Evolutionary conservation across 1,140 invertebrate genomes (phyloP).

Genomic region (Campoletis sonorensis): DNA sequence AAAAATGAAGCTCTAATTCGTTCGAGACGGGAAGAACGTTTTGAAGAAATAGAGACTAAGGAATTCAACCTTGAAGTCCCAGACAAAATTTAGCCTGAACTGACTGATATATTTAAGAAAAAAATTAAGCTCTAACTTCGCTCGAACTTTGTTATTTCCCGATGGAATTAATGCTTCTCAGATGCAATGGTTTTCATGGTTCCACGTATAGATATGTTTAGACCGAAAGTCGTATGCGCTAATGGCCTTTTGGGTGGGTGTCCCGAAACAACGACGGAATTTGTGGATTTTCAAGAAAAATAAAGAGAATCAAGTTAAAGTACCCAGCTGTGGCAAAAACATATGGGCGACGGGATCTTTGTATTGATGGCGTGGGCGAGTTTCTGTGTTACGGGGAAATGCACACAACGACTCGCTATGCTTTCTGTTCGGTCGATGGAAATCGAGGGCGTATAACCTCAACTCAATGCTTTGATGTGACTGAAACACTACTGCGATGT

Average conservation of each 20-base stretch:
- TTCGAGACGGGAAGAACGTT: no score
- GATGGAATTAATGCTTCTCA: neutral
- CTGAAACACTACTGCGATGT: neutral
- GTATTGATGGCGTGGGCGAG: constrained; percentile 12
- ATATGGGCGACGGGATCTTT: neutral
- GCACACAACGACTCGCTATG: neutral
- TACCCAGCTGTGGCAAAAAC: constrained; percentile 7
- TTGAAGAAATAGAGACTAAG: no score
- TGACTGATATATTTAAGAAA: no score
- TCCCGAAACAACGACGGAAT: neutral
- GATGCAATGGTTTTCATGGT: neutral
- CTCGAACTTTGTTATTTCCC: neutral
- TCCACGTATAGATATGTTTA: neutral
- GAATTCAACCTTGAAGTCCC: no score
- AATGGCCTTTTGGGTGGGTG: neutral
- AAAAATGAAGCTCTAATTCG: no score
- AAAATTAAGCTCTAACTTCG: neutral
- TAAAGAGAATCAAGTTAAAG: neutral
- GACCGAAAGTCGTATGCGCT: neutral
- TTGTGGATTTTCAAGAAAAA: neutral
- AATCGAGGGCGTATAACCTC: neutral
- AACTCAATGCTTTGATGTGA: neutral
- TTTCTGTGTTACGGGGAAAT: neutral
- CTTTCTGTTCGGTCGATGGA: neutral
- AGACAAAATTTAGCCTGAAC: no score